Evolutionary conservation across 2,113 vertebrate species (phyloP), one percentile per base, ranked within the genome.

Genomic region (Eurypyga helias): DNA sequence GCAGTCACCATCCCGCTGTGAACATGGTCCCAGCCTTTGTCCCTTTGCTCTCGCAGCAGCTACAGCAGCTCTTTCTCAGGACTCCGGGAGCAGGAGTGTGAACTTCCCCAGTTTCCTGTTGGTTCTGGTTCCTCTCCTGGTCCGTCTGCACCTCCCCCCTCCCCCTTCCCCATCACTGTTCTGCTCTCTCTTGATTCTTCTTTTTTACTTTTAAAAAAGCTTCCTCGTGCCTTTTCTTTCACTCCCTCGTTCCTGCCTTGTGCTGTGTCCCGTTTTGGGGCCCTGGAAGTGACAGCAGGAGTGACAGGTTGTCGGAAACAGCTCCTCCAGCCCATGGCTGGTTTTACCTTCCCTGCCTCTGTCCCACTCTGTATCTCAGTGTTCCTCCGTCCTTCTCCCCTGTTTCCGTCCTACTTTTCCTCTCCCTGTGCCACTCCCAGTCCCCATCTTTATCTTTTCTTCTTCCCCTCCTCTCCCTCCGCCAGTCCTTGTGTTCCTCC

Each of bases 381-480:
- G 12, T 36, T 52, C 28, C 21, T 34, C 43, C 46, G 5, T 41
- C 65, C 28, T 23, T 51, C 54, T 51, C 24, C 29, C 43, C 81
- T 43, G 15, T 34, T 54, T 24, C 15, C 45, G 54, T 49, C n/a
- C 38, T 54, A 23, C 36, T 65, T 60, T 43, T 49, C 41, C 13
- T 26, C 31, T 49, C 16, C 19, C 49, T 1, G 0, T 41, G n/a
- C 17, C 14, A 17, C 23, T 49, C 9, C 17, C n/a, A 31, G 13
- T 58, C 26, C 28, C 23, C 15, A 18, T 28, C 34, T 83, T 70
- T 49, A 72, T 31, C 31, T 16, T 61, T 61, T 13, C 23, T 61
- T 61, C 28, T 70, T 29, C 52, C 18, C 58, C 33, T 58, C 17
- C 10, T 57, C 12, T 19, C 18, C 34, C 6, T 49, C 31, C 29